Evolutionary conservation across 2,888 invertebrate species (phyloP).

Genomic region (Anarsia innoxiella): DNA sequence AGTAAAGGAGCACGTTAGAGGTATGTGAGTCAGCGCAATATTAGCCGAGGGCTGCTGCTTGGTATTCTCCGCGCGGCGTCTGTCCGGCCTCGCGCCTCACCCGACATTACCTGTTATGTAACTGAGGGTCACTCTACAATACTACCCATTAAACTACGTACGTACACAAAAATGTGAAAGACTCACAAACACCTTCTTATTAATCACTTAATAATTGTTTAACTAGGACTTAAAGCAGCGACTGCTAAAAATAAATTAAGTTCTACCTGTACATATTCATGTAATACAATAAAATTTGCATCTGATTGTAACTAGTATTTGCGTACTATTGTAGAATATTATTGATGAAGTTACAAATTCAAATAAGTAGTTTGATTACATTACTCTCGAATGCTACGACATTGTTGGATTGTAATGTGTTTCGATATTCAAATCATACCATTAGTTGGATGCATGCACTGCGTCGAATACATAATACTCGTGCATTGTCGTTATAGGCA

Average conservation of each 20-base stretch:
- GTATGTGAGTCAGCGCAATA: slow-evolving; percentile 62
- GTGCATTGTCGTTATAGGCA: slow-evolving; percentile 21
- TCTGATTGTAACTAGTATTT: no score
- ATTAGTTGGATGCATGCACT: slow-evolving; percentile 40
- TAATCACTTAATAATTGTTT: no score
- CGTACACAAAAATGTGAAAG: no score
- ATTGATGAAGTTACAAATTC: slow-evolving; percentile 4
- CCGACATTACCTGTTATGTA: neutral
- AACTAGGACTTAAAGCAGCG: no score
- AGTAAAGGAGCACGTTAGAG: slow-evolving; percentile 44
- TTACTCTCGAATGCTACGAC: no score
- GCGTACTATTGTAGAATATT: no score
- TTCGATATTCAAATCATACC: slow-evolving; percentile 54
- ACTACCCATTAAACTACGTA: no score
- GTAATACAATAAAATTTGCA: no score
- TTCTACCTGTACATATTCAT: slow-evolving; percentile 12
- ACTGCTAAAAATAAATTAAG: no score
- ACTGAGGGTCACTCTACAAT: neutral
- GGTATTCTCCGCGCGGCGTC: slow-evolving; percentile 49
- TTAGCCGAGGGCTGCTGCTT: slow-evolving; percentile 47
- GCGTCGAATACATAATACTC: slow-evolving; percentile 34
- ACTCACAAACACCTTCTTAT: no score
- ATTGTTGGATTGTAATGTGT: slow-evolving; percentile 31
- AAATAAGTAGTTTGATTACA: slow-evolving; percentile 4
- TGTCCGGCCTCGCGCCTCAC: slow-evolving; percentile 35